These are phyloP conservation scores for Zootoca vivipara DNA, from an alignment of 2,113 vertebrate genomes.

Conservation along the genomic window DNA sequence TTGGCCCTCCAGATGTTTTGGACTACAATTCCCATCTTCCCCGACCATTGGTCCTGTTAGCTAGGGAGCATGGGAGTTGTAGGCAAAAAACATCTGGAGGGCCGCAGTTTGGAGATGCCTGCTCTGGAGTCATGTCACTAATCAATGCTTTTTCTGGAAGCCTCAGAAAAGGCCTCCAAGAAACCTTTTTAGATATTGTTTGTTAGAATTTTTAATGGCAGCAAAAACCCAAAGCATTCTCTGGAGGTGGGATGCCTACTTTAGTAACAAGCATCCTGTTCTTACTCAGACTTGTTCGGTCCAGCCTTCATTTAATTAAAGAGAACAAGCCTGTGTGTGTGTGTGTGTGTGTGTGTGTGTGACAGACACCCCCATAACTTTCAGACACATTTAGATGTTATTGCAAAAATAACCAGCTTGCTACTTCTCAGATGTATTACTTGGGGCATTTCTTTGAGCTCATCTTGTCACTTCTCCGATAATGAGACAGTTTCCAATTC, in stretches of 20 bases:
- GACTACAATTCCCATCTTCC: too few species aligned
- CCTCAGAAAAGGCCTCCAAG: neutral
- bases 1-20: too few species aligned
- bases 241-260: neutral
- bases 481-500: conserved; percentile 19
- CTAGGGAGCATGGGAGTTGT: too few species aligned
- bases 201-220: neutral
- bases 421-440: neutral
- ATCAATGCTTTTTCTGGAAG: neutral
- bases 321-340: neutral
- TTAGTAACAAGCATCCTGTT: neutral
- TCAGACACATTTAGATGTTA: neutral
- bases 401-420: neutral
- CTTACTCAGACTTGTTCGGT: neutral
- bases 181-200: neutral
- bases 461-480: neutral
- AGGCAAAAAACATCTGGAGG: too few species aligned
- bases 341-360: neutral
- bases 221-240: neutral
- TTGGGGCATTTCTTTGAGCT: neutral
- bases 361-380: neutral
- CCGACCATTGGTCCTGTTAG: too few species aligned
- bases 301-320: neutral
- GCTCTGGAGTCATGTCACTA: neutral
- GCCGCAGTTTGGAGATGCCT: too few species aligned